These are phyloP conservation scores for Parascotia fuliginaria DNA, from an alignment of 2,888 invertebrate species.

Conservation along the genomic window DNA sequence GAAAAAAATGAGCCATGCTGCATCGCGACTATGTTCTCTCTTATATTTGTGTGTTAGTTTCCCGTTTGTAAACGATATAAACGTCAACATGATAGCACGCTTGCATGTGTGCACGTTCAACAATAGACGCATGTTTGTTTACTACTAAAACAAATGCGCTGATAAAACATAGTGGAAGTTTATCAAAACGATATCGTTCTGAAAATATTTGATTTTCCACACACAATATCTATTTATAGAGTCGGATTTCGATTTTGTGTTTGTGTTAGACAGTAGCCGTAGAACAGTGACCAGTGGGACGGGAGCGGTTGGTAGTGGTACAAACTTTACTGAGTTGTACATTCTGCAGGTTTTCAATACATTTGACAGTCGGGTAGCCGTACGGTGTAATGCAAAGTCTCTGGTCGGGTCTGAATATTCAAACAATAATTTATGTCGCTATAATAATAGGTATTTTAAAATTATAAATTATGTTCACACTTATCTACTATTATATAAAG, in stretches of 20 bases:
- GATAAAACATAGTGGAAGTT: slow-evolving; percentile 41
- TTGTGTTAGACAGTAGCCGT: slow-evolving; percentile 36
- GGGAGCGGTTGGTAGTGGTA: too few relatives aligned
- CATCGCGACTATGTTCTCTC: not conserved
- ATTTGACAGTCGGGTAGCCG: too few relatives aligned
- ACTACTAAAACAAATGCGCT: slow-evolving; percentile 37
- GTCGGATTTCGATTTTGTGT: slow-evolving; percentile 44
- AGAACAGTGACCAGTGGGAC: not conserved
- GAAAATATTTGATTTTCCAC: slow-evolving; percentile 47
- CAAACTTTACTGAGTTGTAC: too few relatives aligned
- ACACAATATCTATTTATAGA: slow-evolving; percentile 52
- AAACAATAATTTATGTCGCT: too few relatives aligned
- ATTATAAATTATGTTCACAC: too few relatives aligned
- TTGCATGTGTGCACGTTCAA: slow-evolving; percentile 10
- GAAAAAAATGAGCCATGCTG: too few relatives aligned
- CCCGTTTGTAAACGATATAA: not conserved
- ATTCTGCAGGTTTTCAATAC: too few relatives aligned
- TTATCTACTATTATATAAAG: too few relatives aligned
- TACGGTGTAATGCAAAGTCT: too few relatives aligned
- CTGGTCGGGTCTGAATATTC: too few relatives aligned
- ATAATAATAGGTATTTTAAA: too few relatives aligned
- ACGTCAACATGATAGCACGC: slow-evolving; percentile 3
- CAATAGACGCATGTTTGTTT: not conserved
- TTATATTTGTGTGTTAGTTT: not conserved
- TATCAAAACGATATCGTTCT: slow-evolving; percentile 45